A percentile compares a stretch with the other conserved stretches of the same genome.
phyloP scores from a whole-genome alignment of 1,140 invertebrate genomes.

The Drosophila gunungcola region DNA sequence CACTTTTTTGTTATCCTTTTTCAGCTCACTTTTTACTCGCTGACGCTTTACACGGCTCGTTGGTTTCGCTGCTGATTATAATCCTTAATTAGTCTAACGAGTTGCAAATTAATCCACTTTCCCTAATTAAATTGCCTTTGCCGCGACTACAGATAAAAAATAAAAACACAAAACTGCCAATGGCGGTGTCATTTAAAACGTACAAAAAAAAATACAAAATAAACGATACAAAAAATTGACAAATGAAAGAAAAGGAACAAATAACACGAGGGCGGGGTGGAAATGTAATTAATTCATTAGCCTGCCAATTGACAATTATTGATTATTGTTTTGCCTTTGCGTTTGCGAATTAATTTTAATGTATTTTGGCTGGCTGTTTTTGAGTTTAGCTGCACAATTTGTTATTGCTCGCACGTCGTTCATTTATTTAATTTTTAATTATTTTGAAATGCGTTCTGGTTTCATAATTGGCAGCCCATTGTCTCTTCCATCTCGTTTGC shows the following conservation, averaged over 20 bases:
- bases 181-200: slow-evolving; percentile 16
- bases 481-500: slow-evolving; percentile 16
- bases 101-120: slow-evolving; percentile 85
- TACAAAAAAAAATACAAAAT: slow-evolving; percentile 26
- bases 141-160: slow-evolving; percentile 27
- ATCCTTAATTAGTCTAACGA: slow-evolving; percentile 84
- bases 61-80: slow-evolving; percentile 64
- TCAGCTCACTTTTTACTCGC: slow-evolving; percentile 23
- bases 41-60: slow-evolving; percentile 45
- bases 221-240: slow-evolving; percentile 17
- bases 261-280: not conserved
- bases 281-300: slow-evolving; percentile 81
- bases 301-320: slow-evolving; percentile 79
- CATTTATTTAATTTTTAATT: slow-evolving; percentile 77
- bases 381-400: slow-evolving; percentile 39
- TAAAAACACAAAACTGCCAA: slow-evolving; percentile 26
- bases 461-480: slow-evolving; percentile 71
- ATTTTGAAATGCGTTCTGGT: slow-evolving; percentile 69
- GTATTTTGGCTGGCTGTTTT: slow-evolving; percentile 45
- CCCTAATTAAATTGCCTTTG: slow-evolving; percentile 81
- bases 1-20: slow-evolving; percentile 62
- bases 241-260: slow-evolving; percentile 29
- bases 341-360: slow-evolving; percentile 54
- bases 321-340: slow-evolving; percentile 71
- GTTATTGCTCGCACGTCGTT: slow-evolving; percentile 33